Conservation (phyloP, 2,797 vertebrate species). For the Girardinus metallicus region DNA sequence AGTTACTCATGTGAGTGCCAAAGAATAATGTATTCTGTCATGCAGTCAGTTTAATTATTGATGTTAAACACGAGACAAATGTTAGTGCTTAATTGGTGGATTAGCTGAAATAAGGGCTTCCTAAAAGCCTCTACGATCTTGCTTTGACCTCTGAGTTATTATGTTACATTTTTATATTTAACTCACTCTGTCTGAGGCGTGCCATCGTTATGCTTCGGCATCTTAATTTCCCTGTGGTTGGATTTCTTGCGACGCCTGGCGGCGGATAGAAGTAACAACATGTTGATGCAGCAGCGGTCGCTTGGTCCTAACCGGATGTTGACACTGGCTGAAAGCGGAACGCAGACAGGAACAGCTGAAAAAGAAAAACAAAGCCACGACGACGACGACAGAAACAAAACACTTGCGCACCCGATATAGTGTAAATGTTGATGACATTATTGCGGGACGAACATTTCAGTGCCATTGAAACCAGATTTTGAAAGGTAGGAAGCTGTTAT, state of each 20-base stretch:
- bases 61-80: background rate
- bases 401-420: constrained; percentile 14
- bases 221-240: background rate
- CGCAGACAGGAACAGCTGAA: constrained; percentile 79
- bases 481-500: constrained; percentile 38
- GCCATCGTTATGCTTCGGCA: background rate
- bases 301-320: constrained; percentile 77
- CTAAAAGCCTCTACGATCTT: background rate
- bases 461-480: background rate
- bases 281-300: background rate
- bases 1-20: background rate
- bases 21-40: background rate
- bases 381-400: constrained; percentile 45
- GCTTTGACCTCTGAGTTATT: background rate
- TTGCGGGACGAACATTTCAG: background rate
- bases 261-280: constrained; percentile 9
- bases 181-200: background rate
- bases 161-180: no score
- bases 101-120: background rate
- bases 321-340: constrained; percentile 47
- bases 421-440: constrained; percentile 33
- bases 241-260: constrained; percentile 49
- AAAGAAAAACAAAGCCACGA: constrained; percentile 76
- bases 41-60: background rate
- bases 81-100: background rate